Percentiles rank a stretch among this genome's conserved stretches.
Conservation (phyloP, 2,797 vertebrate genomes). For the Phylloscopus collybita region DNA sequence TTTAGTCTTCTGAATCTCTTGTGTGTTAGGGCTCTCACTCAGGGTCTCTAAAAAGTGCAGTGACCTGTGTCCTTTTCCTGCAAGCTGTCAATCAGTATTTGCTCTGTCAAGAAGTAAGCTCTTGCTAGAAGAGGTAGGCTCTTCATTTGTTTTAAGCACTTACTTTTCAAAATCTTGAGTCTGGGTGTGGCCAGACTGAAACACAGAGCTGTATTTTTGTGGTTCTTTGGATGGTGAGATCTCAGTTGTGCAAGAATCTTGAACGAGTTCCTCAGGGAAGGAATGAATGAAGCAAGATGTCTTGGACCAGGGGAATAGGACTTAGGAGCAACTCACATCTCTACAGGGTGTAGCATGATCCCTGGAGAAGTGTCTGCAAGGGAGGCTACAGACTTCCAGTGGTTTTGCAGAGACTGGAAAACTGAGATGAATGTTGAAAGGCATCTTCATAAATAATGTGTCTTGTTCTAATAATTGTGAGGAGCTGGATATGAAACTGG, state of each 20-base stretch:
- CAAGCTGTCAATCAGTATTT: neutral
- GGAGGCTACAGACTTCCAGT: neutral
- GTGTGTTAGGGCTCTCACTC: neutral
- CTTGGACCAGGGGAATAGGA: neutral
- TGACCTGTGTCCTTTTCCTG: neutral
- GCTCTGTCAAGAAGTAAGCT: neutral
- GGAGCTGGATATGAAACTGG: neutral
- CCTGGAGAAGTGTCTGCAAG: neutral
- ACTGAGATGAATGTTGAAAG: neutral
- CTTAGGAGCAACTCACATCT: neutral
- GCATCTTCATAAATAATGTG: neutral
- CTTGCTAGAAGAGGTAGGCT: neutral
- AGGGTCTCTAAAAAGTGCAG: neutral
- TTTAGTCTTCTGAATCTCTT: neutral
- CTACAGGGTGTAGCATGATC: neutral
- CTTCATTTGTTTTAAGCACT: neutral
- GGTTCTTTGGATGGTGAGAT: slow-evolving; percentile 22
- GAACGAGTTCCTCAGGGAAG: slow-evolving; percentile 26
- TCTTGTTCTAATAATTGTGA: neutral
- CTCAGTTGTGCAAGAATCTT: slow-evolving; percentile 47
- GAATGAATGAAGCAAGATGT: slow-evolving; percentile 43
- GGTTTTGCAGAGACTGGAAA: neutral
- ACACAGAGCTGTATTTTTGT: slow-evolving; percentile 10
- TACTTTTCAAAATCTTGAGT: slow-evolving; percentile 4
- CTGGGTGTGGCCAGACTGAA: slow-evolving; percentile 1